Percentiles rank a stretch among this genome's conserved stretches.
Evolutionary conservation across 2,797 vertebrate genomes (phyloP).

Genomic region (Sciurus vulgaris): DNA sequence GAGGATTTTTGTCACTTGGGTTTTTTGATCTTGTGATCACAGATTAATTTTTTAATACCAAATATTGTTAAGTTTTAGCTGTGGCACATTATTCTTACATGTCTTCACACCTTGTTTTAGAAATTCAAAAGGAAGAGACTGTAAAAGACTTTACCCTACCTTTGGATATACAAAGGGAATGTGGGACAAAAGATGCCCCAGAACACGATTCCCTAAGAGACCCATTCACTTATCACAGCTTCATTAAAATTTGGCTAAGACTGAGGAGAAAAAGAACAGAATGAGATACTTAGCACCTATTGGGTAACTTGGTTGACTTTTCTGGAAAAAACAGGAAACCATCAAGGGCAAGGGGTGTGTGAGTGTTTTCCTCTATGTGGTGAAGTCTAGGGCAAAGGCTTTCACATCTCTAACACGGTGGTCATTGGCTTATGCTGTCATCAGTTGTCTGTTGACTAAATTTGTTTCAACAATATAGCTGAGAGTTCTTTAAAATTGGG

Average conservation of each 20-base stretch:
- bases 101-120: neutral
- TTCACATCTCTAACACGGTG: neutral
- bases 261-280: neutral
- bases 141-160: neutral
- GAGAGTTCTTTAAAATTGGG: neutral
- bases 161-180: neutral
- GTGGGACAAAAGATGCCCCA: neutral
- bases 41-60: neutral
- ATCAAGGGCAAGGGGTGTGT: neutral
- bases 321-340: neutral
- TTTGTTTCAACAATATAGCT: neutral
- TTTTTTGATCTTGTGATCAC: neutral
- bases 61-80: neutral
- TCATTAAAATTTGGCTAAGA: neutral
- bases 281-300: neutral
- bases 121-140: neutral
- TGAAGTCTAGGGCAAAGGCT: neutral
- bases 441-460: neutral
- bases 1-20: neutral
- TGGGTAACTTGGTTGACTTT: neutral
- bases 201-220: neutral
- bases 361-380: neutral
- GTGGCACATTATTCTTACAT: neutral
- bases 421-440: neutral
- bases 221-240: neutral